Evolutionary conservation across 2,797 vertebrate species (phyloP).

Genomic region (Intellagama lesueurii): DNA sequence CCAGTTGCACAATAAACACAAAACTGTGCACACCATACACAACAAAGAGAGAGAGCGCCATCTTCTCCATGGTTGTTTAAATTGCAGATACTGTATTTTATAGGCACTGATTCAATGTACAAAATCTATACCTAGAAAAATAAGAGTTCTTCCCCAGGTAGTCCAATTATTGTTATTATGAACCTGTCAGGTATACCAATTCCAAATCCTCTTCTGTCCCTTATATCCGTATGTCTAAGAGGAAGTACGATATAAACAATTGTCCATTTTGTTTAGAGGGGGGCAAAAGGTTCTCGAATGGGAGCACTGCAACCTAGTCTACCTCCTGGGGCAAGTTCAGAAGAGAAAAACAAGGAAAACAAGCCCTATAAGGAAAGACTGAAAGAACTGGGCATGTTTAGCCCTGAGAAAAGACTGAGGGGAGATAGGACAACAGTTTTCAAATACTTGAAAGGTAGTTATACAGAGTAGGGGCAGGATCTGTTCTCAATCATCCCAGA

Average conservation of each 20-base stretch:
- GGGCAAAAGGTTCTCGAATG: too few species aligned
- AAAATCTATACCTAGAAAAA: background rate
- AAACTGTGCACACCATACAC: background rate
- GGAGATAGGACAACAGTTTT: too few species aligned
- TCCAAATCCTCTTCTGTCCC: background rate
- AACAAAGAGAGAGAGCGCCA: background rate
- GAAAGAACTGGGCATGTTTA: too few species aligned
- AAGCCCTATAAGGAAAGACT: too few species aligned
- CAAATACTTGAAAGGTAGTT: too few species aligned
- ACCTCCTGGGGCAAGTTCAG: too few species aligned
- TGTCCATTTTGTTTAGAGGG: too few species aligned
- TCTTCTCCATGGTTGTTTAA: background rate
- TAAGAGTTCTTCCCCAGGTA: background rate
- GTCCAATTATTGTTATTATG: background rate
- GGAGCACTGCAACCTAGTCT: too few species aligned
- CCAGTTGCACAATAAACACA: background rate
- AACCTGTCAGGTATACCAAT: background rate
- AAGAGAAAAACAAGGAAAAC: too few species aligned
- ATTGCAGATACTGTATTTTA: background rate
- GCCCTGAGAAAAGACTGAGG: too few species aligned
- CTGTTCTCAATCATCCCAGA: too few species aligned
- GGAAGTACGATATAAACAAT: background rate
- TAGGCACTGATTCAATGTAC: background rate
- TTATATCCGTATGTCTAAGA: background rate
- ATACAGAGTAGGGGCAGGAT: too few species aligned